These are phyloP conservation scores for Myotis davidii DNA, from an alignment of 2,113 vertebrate genomes.

Conservation along the genomic window DNA sequence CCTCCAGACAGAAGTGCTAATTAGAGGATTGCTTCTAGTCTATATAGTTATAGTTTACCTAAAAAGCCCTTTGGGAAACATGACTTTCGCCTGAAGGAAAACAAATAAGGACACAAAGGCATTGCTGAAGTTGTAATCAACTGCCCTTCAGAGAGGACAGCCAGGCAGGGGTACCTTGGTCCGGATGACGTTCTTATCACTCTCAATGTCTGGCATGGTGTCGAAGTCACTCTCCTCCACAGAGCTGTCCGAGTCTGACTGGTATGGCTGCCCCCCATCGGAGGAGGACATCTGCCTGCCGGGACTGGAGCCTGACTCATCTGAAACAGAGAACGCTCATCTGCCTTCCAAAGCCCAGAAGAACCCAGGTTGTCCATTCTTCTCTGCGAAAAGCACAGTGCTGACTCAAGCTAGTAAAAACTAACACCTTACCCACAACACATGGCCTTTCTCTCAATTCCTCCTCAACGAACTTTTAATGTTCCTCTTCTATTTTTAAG, in stretches of 20 bases:
- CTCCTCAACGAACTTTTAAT: not conserved
- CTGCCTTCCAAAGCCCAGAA: slow-evolving; percentile 1
- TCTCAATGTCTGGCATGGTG: slow-evolving; percentile 88
- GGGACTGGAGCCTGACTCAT: slow-evolving; percentile 84
- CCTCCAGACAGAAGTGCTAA: not conserved
- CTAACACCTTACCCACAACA: not conserved
- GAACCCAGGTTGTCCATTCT: not conserved
- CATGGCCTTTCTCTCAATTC: not conserved
- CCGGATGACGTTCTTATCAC: slow-evolving; percentile 88
- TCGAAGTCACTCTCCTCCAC: slow-evolving; percentile 89
- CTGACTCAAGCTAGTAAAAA: not conserved
- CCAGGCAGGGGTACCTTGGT: slow-evolving; percentile 83
- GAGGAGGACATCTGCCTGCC: slow-evolving; percentile 77
- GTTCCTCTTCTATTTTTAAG: slow-evolving; percentile 18
- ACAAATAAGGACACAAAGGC: not conserved
- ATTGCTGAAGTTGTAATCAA: not conserved
- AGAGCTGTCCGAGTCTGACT: slow-evolving; percentile 88
- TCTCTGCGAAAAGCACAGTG: not conserved
- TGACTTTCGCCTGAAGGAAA: not conserved
- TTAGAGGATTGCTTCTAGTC: not conserved
- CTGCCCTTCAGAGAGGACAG: not conserved
- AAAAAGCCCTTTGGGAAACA: not conserved
- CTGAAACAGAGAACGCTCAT: slow-evolving; percentile 73
- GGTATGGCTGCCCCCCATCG: not conserved
- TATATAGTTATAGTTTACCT: not conserved